These are phyloP conservation scores for Apodemus sylvaticus DNA, from an alignment of 2,113 vertebrate genomes.

Conservation along the genomic window DNA sequence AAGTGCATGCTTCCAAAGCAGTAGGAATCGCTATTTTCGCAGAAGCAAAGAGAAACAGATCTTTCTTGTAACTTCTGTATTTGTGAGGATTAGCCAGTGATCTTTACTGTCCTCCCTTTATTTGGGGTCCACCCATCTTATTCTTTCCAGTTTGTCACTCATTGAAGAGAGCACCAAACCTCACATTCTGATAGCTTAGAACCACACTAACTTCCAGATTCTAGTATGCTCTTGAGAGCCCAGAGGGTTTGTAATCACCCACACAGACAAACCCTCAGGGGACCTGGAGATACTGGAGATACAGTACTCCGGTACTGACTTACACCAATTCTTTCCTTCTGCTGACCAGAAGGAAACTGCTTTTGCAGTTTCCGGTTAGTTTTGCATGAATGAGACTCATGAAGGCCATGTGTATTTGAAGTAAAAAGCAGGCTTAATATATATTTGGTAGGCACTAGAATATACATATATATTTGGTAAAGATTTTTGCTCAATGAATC, in stretches of 20 bases:
- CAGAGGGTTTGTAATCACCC: background rate
- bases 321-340: background rate
- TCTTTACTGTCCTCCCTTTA: background rate
- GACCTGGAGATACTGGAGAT: background rate
- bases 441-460: background rate
- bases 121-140: background rate
- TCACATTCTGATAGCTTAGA: background rate
- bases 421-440: background rate
- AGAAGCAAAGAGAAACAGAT: background rate
- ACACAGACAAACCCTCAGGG: background rate
- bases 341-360: too few relatives aligned
- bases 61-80: slow-evolving; percentile 45
- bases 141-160: background rate
- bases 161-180: background rate
- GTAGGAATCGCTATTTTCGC: background rate
- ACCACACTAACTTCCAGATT: background rate
- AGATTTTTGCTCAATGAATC: background rate
- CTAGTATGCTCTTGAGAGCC: background rate
- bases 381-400: background rate
- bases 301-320: background rate
- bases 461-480: too few relatives aligned
- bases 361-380: background rate
- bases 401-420: background rate
- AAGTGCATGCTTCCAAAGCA: slow-evolving; percentile 30
- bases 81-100: background rate